Base-by-base conservation (phyloP, 1,140 invertebrate species). In the Pissodes strobi region DNA sequence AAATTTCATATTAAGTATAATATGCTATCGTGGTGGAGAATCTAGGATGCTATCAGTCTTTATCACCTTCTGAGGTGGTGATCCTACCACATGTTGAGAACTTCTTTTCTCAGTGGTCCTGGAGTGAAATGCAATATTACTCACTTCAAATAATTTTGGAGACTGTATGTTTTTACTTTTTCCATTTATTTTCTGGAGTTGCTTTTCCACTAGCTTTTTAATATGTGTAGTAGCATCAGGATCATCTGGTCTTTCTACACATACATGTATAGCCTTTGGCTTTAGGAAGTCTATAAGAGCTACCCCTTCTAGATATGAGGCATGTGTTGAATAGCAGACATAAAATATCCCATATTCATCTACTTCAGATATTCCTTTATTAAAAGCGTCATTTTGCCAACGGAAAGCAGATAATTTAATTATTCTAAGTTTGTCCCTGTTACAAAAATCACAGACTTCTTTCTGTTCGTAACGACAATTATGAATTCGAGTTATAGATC, bases 251-350 rank as follows among this genome's bases (percentile, higher is more conserved):
- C 72, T 65, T 17, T 64, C 53, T 3, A 85, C 85, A 71, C 83
- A 84, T 1, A 84, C 76, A 69, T 80, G 73, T 55, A 87, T 72
- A 22, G 79, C 64, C 21, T 74, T 74, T n/a, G 84, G 82, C 41
- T 81, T 73, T 45, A 87, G 78, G 73, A 84, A 83, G 43, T 78
- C 58, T 21, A 87, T 66, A 68, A 87, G 82, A 27, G 76, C 76
- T 34, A 73, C 73, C 1, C 86, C 70, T 77, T 88, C 86, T 19
- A 79, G 67, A 43, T 81, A 81, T 34, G 87, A 88, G 18, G 84
- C 82, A 71, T 90, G 88, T 10, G 80, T 85, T 1, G 87, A 82
- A 67, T 86, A 88, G 70, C 87, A 89, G 3, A 87, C 80, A 61
- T 82, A 80, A 27, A 78, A 72, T 2, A 64, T 72, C 25, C 72